Evolutionary conservation across 1,140 invertebrate genomes (phyloP), one percentile per base, ranked within the genome.

Genomic region (Adoxophyes honmai): DNA sequence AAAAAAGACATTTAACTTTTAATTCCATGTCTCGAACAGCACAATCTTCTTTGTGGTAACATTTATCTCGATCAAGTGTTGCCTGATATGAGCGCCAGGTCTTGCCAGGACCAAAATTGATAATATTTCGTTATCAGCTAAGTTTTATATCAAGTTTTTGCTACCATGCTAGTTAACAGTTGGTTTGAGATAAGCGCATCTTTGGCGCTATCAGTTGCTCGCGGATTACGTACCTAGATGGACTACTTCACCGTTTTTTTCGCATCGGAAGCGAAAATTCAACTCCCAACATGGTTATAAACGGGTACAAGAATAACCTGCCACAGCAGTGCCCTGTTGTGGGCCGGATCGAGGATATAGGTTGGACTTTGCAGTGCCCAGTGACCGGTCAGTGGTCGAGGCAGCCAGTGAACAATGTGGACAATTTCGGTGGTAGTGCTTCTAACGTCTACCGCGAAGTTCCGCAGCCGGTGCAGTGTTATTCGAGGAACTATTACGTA

Each of bases 181-280:
- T 64, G 52, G 58, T 53, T 59, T 52, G 64, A 78, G 84, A 88
- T 88, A 88, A 88, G 73, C 62, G 55, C 76, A 84, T 86, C 81
- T 81, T 73, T 76, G 66, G 48, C 63, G 55, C 60, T 86, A 88
- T 88, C 84, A 88, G 84, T 88, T 71, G 78, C 56, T 66, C 70
- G 76, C 66, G 60, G 79, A 86, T 86, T 79, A 81, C 71, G 74
- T 71, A 65, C 68, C 61, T 73, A 60, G 76, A 86, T 88, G 82
- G 85, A 83, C 81, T 82, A 69, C 65, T 82, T 68, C 70, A 59
- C 61, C 52, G 70, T 73, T 70, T 60, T 52, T 51, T 60, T 42
- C 58, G 51, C 53, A 59, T 59, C 62, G 37, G 59, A 59, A 64
- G 60, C 44, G 66, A 64, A 57, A 60, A 65, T 58, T 48, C 62